A percentile compares a stretch with the other conserved stretches of the same genome.
phyloP scores from a whole-genome alignment of 2,888 invertebrate genomes.

The Epistrophe grossulariae region DNA sequence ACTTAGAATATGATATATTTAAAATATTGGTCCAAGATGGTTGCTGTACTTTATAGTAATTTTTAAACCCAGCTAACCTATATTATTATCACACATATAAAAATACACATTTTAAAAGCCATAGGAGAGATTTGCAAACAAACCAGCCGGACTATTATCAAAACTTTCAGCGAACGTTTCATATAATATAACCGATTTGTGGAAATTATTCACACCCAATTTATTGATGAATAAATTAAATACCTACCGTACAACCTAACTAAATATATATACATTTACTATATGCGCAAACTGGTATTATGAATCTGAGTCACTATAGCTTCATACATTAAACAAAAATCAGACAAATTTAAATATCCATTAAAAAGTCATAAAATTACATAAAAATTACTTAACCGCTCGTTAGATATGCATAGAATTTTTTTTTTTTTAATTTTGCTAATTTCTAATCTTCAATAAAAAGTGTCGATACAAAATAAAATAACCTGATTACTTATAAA shows the following conservation, averaged over 20 bases:
- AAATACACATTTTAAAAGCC: too few relatives aligned
- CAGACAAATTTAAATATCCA: background rate
- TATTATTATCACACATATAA: too few relatives aligned
- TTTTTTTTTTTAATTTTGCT: constrained; percentile 5
- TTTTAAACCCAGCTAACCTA: too few relatives aligned
- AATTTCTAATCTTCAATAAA: background rate
- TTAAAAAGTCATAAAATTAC: constrained; percentile 12
- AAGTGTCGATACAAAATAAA: background rate
- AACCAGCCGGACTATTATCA: background rate
- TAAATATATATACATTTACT: background rate
- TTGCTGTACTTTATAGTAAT: too few relatives aligned
- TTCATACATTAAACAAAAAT: background rate
- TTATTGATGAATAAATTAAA: constrained; percentile 6
- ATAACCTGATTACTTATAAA: background rate
- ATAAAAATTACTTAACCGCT: background rate
- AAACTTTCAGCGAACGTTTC: background rate
- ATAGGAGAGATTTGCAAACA: background rate
- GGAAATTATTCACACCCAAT: constrained; percentile 5
- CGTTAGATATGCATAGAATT: background rate
- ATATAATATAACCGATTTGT: background rate
- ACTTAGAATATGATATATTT: too few relatives aligned
- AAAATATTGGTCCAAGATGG: too few relatives aligned
- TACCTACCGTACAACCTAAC: background rate
- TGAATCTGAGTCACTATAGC: background rate
- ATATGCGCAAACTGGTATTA: background rate